Base-by-base conservation (phyloP, 2,888 invertebrate genomes). In the Drosophila mercatorum region DNA sequence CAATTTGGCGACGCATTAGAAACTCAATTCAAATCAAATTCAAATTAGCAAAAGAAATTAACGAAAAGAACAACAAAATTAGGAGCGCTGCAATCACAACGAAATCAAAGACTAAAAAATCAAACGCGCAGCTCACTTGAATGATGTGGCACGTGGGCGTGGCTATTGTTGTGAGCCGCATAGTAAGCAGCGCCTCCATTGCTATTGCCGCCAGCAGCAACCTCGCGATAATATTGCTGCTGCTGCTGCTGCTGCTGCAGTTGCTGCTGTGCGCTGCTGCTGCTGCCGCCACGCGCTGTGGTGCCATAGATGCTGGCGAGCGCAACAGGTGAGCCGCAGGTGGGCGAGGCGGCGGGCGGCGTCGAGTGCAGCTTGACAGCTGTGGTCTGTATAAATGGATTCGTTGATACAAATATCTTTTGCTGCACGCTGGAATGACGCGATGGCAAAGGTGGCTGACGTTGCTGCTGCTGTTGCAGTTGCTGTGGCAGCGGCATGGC, bases 341-440 rank as follows among this genome's bases (percentile, higher is more conserved):
- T 90, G 72, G 92, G 90, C 64, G 91, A 85, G 59, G 82, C 89
- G 66, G 88, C 83, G 49, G 49, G 49, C 36, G 87, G 87, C 40
- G 81, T 79, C 34, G 80, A 70, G 65, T 72, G 72, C 46, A 90
- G 92, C 69, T 93, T 91, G 65, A 92, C 90, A 26, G 93, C 90
- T 14, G 92, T 92, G 36, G 92, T 92, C 71, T 93, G 92, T 79
- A 93, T 92, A 71, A 93, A 93, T 62, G 93, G 93, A 91, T 93
- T 93, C 70, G 93, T 92, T n/a, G 93, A 92, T 58, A 92, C 92
- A 81, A 93, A 91, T 75, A 93, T 93, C 84, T 93, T 93, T 81
- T 93, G 93, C 73, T 93, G 93, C 58, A 91, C 92, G 80, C 92
- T 93, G 59, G 92, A 91, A 79, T 92, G 92, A 12, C 92, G 91